A percentile compares a stretch with the other conserved stretches of the same genome.
Conservation (phyloP, 2,797 vertebrate genomes). For the Mormyrus proboscirostris region DNA sequence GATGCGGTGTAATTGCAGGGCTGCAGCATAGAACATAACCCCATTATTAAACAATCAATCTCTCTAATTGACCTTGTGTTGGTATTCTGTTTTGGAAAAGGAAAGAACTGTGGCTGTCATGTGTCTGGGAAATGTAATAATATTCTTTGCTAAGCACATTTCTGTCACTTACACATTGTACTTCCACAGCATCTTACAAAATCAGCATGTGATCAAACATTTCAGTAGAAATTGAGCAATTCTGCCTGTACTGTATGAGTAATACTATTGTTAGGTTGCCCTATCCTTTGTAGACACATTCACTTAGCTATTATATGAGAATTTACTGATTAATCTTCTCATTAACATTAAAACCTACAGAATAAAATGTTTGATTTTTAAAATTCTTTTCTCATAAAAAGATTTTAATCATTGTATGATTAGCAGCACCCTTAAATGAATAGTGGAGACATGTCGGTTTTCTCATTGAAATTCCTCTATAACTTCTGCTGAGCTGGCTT, state of each 20-base stretch:
- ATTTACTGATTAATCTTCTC: not conserved
- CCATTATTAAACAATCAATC: constrained; percentile 28
- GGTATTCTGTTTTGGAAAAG: constrained; percentile 23
- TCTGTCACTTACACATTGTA: constrained; percentile 18
- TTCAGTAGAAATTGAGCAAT: not conserved
- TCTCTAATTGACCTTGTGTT: constrained; percentile 22
- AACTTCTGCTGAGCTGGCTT: not conserved
- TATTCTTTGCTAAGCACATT: constrained; percentile 24
- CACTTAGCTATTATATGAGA: not conserved
- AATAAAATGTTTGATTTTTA: not conserved
- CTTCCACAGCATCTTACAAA: constrained; percentile 8
- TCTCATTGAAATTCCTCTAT: not conserved
- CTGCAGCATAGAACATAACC: constrained; percentile 20
- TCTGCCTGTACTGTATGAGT: not conserved
- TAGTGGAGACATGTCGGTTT: not conserved
- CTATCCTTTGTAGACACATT: not conserved
- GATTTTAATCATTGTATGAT: not conserved
- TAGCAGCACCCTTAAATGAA: not conserved
- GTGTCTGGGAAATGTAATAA: constrained; percentile 21
- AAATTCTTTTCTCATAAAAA: not conserved
- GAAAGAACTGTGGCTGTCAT: not conserved
- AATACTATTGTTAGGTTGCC: not conserved
- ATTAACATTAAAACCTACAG: not conserved
- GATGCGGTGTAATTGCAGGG: constrained; percentile 13
- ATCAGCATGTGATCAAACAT: constrained; percentile 7